Conservation (phyloP, 2,888 invertebrate genomes). For the Xestoiulus laeticollis region DNA sequence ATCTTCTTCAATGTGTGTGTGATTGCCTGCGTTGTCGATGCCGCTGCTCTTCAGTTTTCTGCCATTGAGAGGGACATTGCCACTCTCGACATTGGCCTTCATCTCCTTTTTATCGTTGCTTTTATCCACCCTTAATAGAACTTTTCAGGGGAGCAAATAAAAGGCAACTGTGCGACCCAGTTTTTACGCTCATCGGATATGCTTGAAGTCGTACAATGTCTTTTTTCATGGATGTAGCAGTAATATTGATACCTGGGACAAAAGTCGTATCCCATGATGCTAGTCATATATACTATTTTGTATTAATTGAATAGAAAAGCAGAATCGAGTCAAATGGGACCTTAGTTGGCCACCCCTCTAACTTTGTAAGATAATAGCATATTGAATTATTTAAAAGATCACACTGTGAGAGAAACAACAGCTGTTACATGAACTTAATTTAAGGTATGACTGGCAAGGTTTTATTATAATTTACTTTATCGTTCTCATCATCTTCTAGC, state of each 20-base stretch:
- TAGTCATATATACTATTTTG: conserved; percentile 48
- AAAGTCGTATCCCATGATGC: conserved; percentile 46
- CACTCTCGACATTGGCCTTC: neutral
- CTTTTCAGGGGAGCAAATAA: neutral
- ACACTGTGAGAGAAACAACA: neutral
- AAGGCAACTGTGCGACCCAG: neutral
- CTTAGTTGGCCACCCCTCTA: conserved; percentile 34
- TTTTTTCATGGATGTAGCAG: conserved; percentile 30
- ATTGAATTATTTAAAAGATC: conserved; percentile 25
- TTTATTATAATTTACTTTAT: neutral
- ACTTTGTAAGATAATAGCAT: conserved; percentile 34
- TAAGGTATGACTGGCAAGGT: neutral
- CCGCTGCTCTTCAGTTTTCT: conserved; percentile 15
- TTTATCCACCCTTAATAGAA: conserved; percentile 12
- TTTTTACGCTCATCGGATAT: conserved; percentile 29
- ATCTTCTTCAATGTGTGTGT: conserved; percentile 32
- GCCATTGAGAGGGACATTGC: neutral
- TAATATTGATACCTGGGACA: conserved; percentile 14
- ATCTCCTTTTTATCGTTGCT: conserved; percentile 2
- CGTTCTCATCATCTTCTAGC: neutral
- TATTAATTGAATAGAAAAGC: conserved; percentile 45
- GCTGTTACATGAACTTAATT: neutral
- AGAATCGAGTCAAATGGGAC: neutral
- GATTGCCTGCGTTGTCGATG: conserved; percentile 23
- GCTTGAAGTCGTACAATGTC: conserved; percentile 19